These are phyloP conservation scores for Scolopax rusticola DNA, from an alignment of 2,797 vertebrate species.

Conservation along the genomic window DNA sequence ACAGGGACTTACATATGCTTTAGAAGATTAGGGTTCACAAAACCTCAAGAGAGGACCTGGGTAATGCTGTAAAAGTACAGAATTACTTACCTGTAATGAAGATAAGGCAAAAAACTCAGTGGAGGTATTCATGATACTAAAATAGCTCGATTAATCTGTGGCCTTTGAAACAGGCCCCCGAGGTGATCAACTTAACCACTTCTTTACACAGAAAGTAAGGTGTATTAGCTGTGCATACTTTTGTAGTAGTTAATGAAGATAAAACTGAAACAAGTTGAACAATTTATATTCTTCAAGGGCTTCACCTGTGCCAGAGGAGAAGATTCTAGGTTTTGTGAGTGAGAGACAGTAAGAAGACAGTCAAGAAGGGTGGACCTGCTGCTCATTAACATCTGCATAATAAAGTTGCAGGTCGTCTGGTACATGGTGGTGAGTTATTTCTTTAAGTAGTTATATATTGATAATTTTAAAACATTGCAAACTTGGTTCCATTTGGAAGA, in stretches of 20 bases:
- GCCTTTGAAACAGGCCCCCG: background rate
- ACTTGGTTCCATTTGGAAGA: background rate
- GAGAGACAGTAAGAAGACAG: background rate
- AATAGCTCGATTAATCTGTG: background rate
- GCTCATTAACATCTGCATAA: background rate
- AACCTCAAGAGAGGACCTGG: background rate
- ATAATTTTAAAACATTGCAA: background rate
- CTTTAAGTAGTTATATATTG: background rate
- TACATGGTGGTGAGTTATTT: background rate
- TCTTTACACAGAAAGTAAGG: background rate
- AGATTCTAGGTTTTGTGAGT: background rate
- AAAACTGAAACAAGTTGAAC: background rate
- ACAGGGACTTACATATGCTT: background rate
- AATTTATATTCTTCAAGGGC: background rate
- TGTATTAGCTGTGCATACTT: background rate
- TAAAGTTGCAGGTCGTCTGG: background rate
- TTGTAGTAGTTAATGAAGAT: background rate
- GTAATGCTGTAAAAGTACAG: background rate
- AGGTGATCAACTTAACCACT: background rate
- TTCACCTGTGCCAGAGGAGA: background rate
- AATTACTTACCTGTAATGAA: background rate
- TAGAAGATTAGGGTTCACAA: background rate
- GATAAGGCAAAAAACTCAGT: background rate
- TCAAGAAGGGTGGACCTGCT: background rate
- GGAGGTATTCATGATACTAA: background rate